Percentiles rank a stretch among this genome's conserved stretches.
Conservation (phyloP, 2,888 invertebrate species). For the Zygothrica quintamaculata region DNA sequence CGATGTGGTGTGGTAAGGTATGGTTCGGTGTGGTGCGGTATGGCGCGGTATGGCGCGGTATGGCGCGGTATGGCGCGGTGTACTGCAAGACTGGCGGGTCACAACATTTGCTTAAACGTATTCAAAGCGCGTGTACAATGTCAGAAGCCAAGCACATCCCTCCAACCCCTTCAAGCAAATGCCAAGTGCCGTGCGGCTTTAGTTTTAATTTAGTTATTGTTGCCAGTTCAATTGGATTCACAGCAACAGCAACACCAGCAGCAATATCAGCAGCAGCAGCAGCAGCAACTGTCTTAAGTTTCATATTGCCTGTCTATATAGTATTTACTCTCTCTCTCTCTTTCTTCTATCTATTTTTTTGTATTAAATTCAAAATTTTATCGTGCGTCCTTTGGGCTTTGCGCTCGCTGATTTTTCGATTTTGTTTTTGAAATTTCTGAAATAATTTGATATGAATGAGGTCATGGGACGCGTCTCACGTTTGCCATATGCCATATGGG, state of each 20-base stretch:
- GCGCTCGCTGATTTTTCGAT: slow-evolving; percentile 81
- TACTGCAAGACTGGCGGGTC: slow-evolving; percentile 7
- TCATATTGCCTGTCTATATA: slow-evolving; percentile 33
- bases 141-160: slow-evolving; percentile 27
- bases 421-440: slow-evolving; percentile 30
- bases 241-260: slow-evolving; percentile 2
- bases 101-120: slow-evolving; percentile 66
- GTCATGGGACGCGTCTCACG: slow-evolving; percentile 68
- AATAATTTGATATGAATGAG: slow-evolving; percentile 75
- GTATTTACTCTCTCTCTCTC: slow-evolving; percentile 1
- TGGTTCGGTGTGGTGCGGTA: slow-evolving; percentile 1
- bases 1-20: background rate
- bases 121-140: slow-evolving; percentile 72
- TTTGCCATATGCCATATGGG: slow-evolving; percentile 69
- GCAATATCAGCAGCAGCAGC: slow-evolving; percentile 13
- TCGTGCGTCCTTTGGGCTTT: slow-evolving; percentile 76
- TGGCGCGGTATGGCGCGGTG: slow-evolving; percentile 3
- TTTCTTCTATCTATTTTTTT: slow-evolving; percentile 24
- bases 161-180: background rate
- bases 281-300: slow-evolving; percentile 22
- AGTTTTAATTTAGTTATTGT: slow-evolving; percentile 79
- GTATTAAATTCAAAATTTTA: slow-evolving; percentile 68
- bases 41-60: background rate
- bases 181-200: slow-evolving; percentile 55
- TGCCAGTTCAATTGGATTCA: slow-evolving; percentile 68